These are phyloP conservation scores for Zosterops japonicus DNA, from an alignment of 2,113 vertebrate species.

Conservation along the genomic window DNA sequence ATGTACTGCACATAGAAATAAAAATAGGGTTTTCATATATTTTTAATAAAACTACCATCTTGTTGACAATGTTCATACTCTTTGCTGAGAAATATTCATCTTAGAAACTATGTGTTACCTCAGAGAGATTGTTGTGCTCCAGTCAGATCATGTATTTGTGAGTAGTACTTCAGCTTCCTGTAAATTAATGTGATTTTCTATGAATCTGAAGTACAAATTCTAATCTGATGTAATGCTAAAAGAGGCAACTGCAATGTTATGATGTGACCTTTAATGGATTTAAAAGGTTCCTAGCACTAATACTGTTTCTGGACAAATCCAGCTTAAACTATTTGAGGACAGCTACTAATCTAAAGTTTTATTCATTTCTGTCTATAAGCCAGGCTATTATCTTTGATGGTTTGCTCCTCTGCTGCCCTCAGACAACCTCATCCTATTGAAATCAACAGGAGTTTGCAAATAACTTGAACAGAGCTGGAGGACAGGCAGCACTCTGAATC, in stretches of 20 bases:
- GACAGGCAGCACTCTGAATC: background rate
- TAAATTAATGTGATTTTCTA: background rate
- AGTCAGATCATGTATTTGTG: background rate
- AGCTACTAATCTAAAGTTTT: background rate
- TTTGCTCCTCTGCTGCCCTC: background rate
- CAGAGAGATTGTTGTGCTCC: background rate
- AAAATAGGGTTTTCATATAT: background rate
- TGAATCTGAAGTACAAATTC: background rate
- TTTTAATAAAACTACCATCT: background rate
- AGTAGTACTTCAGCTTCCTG: background rate
- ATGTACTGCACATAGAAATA: background rate
- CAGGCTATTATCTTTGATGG: background rate
- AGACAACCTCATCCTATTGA: background rate
- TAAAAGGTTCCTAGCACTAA: background rate
- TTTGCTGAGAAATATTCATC: background rate
- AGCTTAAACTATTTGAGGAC: background rate
- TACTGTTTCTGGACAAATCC: background rate
- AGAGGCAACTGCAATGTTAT: background rate
- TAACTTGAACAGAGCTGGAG: background rate
- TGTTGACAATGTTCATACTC: background rate
- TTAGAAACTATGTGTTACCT: background rate
- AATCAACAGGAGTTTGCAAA: slow-evolving; percentile 16
- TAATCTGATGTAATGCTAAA: background rate
- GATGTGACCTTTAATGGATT: background rate
- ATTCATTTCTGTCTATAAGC: background rate